These are phyloP conservation scores for Forbesichthys agassizii DNA, from an alignment of 2,113 vertebrate species.

Conservation along the genomic window DNA sequence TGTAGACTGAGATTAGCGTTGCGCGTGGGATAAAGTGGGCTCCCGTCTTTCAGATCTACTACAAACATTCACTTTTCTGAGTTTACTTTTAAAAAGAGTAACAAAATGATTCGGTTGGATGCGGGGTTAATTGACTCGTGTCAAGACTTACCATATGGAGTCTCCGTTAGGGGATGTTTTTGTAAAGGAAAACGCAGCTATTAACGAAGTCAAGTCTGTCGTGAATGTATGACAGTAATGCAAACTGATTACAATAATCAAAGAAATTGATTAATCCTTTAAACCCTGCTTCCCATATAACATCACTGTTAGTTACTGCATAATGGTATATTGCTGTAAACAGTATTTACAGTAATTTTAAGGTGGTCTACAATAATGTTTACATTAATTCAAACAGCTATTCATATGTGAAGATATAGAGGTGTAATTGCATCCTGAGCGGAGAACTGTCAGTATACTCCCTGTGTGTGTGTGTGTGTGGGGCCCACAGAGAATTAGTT, in stretches of 20 bases:
- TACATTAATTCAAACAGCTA: too few relatives aligned
- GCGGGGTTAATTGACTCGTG: conserved; percentile 34
- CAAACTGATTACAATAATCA: conserved; percentile 17
- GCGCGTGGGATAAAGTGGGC: not conserved
- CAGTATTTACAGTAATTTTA: too few relatives aligned
- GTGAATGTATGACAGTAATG: conserved; percentile 11
- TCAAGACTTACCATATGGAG: conserved; percentile 28
- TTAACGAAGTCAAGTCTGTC: not conserved
- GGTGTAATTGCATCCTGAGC: too few relatives aligned
- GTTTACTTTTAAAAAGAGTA: conserved; percentile 40
- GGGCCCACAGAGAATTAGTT: too few relatives aligned
- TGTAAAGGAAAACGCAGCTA: conserved; percentile 2
- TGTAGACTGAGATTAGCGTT: conserved; percentile 56
- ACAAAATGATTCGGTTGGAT: conserved; percentile 48
- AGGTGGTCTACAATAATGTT: too few relatives aligned
- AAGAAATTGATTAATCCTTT: not conserved
- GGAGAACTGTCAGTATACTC: too few relatives aligned
- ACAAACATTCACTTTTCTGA: conserved; percentile 44
- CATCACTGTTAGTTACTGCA: not conserved
- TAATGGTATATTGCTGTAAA: conserved; percentile 56
- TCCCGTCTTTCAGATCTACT: conserved; percentile 45
- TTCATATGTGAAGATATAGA: too few relatives aligned
- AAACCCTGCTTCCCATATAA: too few relatives aligned
- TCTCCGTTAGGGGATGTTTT: conserved; percentile 6
- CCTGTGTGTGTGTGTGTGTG: too few relatives aligned